Evolutionary conservation across 2,888 invertebrate genomes (phyloP).

Genomic region (Lasioglossum villosulum): DNA sequence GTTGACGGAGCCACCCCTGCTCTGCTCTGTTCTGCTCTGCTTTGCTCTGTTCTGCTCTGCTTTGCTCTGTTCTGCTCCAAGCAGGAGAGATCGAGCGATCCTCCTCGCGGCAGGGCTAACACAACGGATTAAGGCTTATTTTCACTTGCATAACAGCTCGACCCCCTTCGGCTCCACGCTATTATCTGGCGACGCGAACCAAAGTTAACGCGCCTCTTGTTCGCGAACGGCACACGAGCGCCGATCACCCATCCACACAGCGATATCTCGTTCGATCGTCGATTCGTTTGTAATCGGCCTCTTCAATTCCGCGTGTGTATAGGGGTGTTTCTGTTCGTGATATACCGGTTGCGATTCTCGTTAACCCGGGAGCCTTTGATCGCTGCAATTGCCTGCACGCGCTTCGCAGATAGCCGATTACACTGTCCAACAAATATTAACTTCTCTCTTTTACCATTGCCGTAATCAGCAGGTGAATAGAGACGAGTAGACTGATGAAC

Average conservation of each 20-base stretch:
- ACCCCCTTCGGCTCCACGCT: conserved; percentile 41
- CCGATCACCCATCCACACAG: background rate
- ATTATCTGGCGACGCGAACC: conserved; percentile 39
- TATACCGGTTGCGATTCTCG: background rate
- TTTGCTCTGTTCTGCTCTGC: conserved; percentile 15
- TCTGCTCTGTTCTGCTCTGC: conserved; percentile 22
- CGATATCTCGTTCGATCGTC: conserved; percentile 3
- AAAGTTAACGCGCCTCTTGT: conserved; percentile 25
- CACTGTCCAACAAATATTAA: background rate
- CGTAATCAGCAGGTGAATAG: background rate
- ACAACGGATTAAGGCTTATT: conserved; percentile 63
- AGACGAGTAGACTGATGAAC: background rate
- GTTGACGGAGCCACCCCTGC: conserved; percentile 58
- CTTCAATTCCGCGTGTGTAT: background rate
- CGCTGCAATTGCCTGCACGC: conserved; percentile 1
- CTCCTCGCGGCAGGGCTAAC: conserved; percentile 57
- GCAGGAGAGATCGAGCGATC: conserved; percentile 42
- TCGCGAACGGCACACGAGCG: background rate
- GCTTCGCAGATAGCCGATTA: background rate
- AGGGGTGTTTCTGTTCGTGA: background rate
- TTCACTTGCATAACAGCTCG: conserved; percentile 39
- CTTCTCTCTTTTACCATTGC: background rate
- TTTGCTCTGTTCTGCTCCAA: conserved; percentile 3
- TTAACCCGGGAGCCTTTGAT: background rate
- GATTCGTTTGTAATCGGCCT: background rate